These are phyloP conservation scores for Rotaria macrura DNA, from an alignment of 2,888 invertebrate species.

Conservation along the genomic window DNA sequence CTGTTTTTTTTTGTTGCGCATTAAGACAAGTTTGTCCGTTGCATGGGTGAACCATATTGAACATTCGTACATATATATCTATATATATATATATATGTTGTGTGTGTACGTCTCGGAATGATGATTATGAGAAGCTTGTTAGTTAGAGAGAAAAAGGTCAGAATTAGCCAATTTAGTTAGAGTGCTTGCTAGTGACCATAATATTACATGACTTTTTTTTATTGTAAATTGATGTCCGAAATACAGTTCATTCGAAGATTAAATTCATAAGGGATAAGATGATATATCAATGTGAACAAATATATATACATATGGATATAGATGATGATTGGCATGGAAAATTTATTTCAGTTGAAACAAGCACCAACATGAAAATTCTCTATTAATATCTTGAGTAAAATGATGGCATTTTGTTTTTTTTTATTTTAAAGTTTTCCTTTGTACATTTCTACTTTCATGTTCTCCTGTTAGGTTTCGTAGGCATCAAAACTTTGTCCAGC, in stretches of 20 bases:
- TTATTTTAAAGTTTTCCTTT: no score
- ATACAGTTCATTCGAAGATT: background rate
- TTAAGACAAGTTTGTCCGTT: background rate
- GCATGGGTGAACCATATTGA: constrained; percentile 6
- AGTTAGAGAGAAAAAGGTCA: constrained; percentile 8
- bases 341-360: background rate
- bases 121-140: background rate
- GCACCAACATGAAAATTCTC: no score
- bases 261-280: constrained; percentile 1
- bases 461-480: no score
- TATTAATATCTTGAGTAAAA: no score
- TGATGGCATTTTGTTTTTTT: no score
- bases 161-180: constrained; percentile 1
- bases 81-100: no score
- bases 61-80: background rate
- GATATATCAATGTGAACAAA: background rate
- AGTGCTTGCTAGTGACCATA: background rate
- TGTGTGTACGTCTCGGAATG: background rate
- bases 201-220: background rate
- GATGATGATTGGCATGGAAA: background rate
- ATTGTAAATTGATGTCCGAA: background rate
- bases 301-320: no score
- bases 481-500: no score
- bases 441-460: no score
- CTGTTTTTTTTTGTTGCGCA: background rate